Evolutionary conservation across 1,140 invertebrate species (phyloP).

Genomic region (Camponotus floridanus): DNA sequence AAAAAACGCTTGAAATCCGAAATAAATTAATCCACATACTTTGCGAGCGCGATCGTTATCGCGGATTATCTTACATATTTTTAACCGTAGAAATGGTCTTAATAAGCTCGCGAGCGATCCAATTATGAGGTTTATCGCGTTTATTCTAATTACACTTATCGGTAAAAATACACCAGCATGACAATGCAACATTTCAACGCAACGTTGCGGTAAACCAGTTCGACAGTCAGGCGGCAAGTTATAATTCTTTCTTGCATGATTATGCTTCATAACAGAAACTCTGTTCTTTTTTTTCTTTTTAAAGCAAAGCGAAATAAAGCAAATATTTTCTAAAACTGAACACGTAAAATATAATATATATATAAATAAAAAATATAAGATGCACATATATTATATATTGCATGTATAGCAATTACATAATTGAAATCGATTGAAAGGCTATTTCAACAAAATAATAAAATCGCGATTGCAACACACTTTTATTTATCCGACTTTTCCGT

Average conservation of each 20-base stretch:
- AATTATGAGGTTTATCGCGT: slow-evolving; percentile 44
- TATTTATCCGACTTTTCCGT: slow-evolving; percentile 49
- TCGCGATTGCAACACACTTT: slow-evolving; percentile 32
- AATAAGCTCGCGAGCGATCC: slow-evolving; percentile 31
- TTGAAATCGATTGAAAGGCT: background rate
- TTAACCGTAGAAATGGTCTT: slow-evolving; percentile 34
- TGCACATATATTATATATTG: background rate
- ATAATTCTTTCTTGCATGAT: background rate
- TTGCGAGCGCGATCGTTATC: slow-evolving; percentile 43
- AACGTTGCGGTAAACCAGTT: slow-evolving; percentile 18
- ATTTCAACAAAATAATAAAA: slow-evolving; percentile 29
- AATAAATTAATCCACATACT: slow-evolving; percentile 54
- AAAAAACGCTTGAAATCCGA: slow-evolving; percentile 12
- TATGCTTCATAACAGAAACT: background rate
- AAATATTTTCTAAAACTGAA: background rate
- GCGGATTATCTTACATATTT: slow-evolving; percentile 37
- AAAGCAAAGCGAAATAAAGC: background rate
- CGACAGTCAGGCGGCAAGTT: background rate
- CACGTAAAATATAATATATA: background rate
- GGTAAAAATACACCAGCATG: slow-evolving; percentile 11
- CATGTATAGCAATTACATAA: background rate
- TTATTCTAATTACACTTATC: slow-evolving; percentile 51
- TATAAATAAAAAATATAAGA: background rate
- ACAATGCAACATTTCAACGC: slow-evolving; percentile 3
- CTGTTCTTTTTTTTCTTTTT: background rate